Percentiles rank a stretch among this genome's conserved stretches.
Evolutionary conservation across 64 coral and sea anemone genomes (phyloP).

Genomic region (Montipora sp.): DNA sequence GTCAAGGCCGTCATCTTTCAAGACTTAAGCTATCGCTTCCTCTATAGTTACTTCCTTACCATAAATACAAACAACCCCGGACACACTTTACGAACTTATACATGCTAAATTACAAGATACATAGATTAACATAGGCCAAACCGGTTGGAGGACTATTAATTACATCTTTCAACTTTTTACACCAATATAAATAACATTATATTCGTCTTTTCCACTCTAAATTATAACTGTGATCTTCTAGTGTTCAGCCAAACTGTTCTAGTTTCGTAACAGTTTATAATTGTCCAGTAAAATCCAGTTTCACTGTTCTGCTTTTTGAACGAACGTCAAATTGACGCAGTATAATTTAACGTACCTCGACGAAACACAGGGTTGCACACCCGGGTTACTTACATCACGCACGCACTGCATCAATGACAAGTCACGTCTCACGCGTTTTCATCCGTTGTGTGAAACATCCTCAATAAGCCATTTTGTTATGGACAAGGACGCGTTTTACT

Average conservation of each 20-base stretch:
- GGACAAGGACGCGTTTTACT: not conserved
- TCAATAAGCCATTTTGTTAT: not conserved
- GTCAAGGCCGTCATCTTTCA: not conserved
- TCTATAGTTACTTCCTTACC: not conserved
- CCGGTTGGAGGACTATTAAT: not conserved
- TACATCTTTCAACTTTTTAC: slow-evolving; percentile 53
- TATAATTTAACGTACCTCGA: not conserved
- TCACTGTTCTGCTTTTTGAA: not conserved
- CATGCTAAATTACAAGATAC: not conserved
- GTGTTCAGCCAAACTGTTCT: not conserved
- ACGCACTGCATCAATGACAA: not conserved
- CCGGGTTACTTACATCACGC: not conserved
- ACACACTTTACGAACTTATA: not conserved
- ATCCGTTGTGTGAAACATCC: not conserved
- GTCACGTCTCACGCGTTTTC: not conserved
- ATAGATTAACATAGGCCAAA: not conserved
- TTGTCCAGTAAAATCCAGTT: slow-evolving; percentile 40
- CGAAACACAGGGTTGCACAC: not conserved
- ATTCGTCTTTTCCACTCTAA: slow-evolving; percentile 37
- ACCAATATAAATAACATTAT: slow-evolving; percentile 56
- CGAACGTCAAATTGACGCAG: not conserved
- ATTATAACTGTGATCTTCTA: slow-evolving; percentile 23
- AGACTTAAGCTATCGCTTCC: not conserved
- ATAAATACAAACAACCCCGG: not conserved
- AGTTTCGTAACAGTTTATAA: not conserved